Evolutionary conservation across 2,113 vertebrate species (phyloP).

Genomic region (Peromyscus leucopus): DNA sequence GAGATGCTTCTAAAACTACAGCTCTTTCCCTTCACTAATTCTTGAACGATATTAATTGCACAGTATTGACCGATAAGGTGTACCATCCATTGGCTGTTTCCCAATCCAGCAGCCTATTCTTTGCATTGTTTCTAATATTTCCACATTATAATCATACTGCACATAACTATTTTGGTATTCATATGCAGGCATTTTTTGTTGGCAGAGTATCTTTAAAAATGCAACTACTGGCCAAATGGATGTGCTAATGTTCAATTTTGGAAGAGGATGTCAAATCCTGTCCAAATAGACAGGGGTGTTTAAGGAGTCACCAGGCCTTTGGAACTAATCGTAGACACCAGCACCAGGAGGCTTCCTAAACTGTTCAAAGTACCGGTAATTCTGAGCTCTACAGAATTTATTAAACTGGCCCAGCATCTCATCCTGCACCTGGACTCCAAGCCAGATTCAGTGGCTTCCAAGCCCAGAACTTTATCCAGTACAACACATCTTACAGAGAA

Average conservation of each 20-base stretch:
- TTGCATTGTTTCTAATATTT: conserved; percentile 16
- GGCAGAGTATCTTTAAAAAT: background rate
- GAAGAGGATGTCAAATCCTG: background rate
- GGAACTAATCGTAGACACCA: background rate
- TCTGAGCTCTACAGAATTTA: background rate
- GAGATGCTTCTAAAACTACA: background rate
- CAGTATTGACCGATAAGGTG: background rate
- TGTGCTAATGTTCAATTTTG: background rate
- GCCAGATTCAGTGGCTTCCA: conserved; percentile 1
- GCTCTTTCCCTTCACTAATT: background rate
- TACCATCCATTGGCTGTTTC: background rate
- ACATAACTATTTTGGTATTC: background rate
- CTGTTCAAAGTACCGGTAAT: background rate
- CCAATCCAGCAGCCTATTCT: background rate
- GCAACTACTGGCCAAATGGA: background rate
- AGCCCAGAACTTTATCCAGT: background rate
- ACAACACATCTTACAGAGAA: background rate
- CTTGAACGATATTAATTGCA: background rate
- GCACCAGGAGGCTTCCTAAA: background rate
- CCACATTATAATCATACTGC: background rate
- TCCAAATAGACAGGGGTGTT: conserved; percentile 22
- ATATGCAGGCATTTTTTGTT: background rate
- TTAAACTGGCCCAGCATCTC: background rate
- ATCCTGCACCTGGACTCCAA: background rate
- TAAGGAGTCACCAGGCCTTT: background rate